phyloP scores from a whole-genome alignment of 2,113 vertebrate species.

The Phodopus roborovskii region DNA sequence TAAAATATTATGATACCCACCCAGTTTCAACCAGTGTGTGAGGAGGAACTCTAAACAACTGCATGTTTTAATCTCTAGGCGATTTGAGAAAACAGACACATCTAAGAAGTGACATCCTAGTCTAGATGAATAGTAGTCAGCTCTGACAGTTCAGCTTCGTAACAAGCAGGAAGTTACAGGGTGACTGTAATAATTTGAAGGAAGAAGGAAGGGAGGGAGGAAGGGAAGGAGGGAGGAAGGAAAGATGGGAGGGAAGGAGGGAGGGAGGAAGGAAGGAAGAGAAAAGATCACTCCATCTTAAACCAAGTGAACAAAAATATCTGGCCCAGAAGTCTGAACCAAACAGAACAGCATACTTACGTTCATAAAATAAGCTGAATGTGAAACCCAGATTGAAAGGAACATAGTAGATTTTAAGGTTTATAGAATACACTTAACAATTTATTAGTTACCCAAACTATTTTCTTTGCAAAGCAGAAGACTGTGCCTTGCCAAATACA shows the following conservation, averaged over 20 bases:
- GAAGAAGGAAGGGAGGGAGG: too few relatives aligned
- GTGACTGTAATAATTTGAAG: background rate
- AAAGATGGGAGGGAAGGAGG: background rate
- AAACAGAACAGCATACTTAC: background rate
- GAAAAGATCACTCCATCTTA: background rate
- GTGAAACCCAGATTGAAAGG: background rate
- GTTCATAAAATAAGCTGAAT: background rate
- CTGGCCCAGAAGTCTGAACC: background rate
- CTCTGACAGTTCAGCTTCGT: background rate
- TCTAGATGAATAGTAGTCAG: background rate
- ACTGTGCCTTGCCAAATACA: background rate
- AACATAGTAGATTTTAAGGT: background rate
- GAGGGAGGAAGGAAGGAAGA: background rate
- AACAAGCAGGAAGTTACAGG: background rate
- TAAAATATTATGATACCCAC: background rate
- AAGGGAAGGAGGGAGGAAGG: too few relatives aligned
- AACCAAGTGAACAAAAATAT: background rate
- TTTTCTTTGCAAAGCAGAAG: background rate
- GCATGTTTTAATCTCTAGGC: too few relatives aligned
- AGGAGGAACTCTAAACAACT: too few relatives aligned
- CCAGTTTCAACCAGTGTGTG: background rate
- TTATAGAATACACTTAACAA: background rate
- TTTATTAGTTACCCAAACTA: background rate
- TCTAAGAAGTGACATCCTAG: background rate
- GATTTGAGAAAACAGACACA: background rate